Conservation (phyloP, 2,888 invertebrate genomes). For the Deroplatys truncata region DNA sequence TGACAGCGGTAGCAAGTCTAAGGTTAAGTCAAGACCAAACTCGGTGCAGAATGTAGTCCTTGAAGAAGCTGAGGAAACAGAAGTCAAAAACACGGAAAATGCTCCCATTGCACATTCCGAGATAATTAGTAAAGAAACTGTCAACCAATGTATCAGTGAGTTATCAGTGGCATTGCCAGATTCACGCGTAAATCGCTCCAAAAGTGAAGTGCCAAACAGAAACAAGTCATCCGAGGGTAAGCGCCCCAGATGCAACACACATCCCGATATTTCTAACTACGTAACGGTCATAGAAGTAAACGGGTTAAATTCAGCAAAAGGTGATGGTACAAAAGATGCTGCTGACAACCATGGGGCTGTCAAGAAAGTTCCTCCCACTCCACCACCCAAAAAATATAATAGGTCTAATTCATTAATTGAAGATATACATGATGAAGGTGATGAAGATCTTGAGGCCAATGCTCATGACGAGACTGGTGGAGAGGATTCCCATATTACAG, state of each 20-base stretch:
- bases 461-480: background rate
- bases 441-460: background rate
- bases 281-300: conserved; percentile 87
- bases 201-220: conserved; percentile 48
- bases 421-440: background rate
- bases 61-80: conserved; percentile 1
- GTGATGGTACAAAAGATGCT: conserved; percentile 52
- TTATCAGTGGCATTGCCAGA: conserved; percentile 47
- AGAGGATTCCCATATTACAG: background rate
- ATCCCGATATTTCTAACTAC: conserved; percentile 55
- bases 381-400: conserved; percentile 36
- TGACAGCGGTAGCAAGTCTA: conserved; percentile 40
- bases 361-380: conserved; percentile 24
- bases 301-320: conserved; percentile 50
- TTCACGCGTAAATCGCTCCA: conserved; percentile 38
- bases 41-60: background rate
- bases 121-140: conserved; percentile 37
- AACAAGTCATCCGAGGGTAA: conserved; percentile 34
- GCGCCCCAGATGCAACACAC: conserved; percentile 19
- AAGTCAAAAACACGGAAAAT: conserved; percentile 12
- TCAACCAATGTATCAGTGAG: conserved; percentile 68
- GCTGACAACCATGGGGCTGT: conserved; percentile 45
- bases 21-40: conserved; percentile 33
- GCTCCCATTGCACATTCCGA: conserved; percentile 35
- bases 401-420: background rate